Base-by-base conservation (phyloP, 2,888 invertebrate genomes). In the Pantelozetes paolii region DNA sequence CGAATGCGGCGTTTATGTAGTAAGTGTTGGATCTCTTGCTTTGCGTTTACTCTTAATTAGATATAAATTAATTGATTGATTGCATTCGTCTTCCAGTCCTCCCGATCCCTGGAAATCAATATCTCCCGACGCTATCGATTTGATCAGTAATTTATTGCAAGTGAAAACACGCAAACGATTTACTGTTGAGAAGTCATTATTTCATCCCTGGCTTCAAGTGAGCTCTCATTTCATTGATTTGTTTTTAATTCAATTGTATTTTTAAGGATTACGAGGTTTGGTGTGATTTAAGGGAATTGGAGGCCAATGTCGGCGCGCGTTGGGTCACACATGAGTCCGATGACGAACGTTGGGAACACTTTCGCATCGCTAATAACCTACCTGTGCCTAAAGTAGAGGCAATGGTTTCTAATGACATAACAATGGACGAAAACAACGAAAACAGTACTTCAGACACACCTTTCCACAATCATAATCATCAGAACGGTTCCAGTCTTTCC, bases 1-100 rank as follows among this genome's bases (percentile, higher is more conserved):
- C 98, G 85, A 99, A 99, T 85, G 98, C 98, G 42, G 96, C 96
- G 74, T 99, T 99, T 83, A 99, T 99, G 99, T 99, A 98, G 74
- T 74, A 15, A 48, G 74, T 74, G 15, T 64, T 64, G 67, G 1
- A 9, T 50, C 28, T 36, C 15, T 36, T 28, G 23, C 42, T 20
- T n/a, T 11, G 2, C 32, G 36, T 28, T 71, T 28, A 30, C 11
- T 2, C 18, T 42, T 50, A 26, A 20, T 18, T 26, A 2, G 6
- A 6, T 30, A 18, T 5, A 48, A 45, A 23, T 71, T 71, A 57
- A 30, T 32, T n/a, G 30, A 36, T 71, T 71, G 36, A 26, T 54
- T 57, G n/a, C n/a, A n/a, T n/a, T 71, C 18, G 30, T 15, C 18
- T 8, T 32, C 2, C 36, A 74, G 74, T 85, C 99, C 99, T 57